Evolutionary conservation across 1,140 invertebrate genomes (phyloP), one percentile per base, ranked within the genome.

Genomic region (Platyura marginata): DNA sequence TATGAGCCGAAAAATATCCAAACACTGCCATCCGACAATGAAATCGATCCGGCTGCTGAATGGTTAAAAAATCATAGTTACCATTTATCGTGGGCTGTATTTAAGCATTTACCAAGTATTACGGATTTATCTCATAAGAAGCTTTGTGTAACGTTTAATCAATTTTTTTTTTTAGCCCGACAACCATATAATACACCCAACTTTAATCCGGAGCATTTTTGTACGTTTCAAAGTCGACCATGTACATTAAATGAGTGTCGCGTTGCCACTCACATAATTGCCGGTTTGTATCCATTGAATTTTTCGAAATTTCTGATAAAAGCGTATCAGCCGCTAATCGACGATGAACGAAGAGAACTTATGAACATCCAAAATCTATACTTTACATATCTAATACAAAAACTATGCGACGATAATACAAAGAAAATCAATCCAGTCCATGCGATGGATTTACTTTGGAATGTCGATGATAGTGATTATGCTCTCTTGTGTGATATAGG

Each of bases 41-140:
- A n/a, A 6, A 18, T n/a, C 19, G 36, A 38, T 20, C 36, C 18
- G 16, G 16, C n/a, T 18, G 36, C 16, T 21, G 36, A 38, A 18
- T 4, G n/a, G 36, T 10, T 20, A 8, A 18, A 38, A 21, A 21
- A 38, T 38, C 36, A 38, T 18, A 10, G 21, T 6, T 61, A 61
- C 47, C 59, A 61, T 44, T 49, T 61, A 18, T 51, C 56, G 35
- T 61, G 59, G 59, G 58, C 54, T 15, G 58, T 61, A 13, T 61
- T 61, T 35, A 46, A 48, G 21, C 46, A 51, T 47, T 41, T 51
- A 20, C 47, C 45, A 36, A 43, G 47, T 51, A 44, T 37, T 43
- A 42, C 11, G 5, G 19, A n/a, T n/a, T n/a, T n/a, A n/a, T n/a
- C n/a, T n/a, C n/a, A 34, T 34, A 34, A 34, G 16, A 34, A n/a